Percentiles rank a stretch among this genome's conserved stretches.
These are phyloP conservation scores for Osmerus eperlanus DNA, from an alignment of 2,113 vertebrate species.

Conservation along the genomic window DNA sequence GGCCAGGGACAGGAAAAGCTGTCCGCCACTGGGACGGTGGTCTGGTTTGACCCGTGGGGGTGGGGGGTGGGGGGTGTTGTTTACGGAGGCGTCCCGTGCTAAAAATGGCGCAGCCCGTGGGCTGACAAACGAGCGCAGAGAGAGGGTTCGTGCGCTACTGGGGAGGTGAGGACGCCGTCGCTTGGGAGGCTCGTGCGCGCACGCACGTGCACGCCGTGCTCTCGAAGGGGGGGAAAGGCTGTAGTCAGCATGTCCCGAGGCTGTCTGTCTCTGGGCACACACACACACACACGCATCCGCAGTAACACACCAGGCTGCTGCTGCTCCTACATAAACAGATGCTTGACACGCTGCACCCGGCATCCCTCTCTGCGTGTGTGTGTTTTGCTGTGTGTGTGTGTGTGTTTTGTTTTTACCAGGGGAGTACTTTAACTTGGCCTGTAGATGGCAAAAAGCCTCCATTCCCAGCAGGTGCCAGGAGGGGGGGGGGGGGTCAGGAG, in stretches of 20 bases:
- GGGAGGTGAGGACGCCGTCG: background rate
- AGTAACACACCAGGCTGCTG: background rate
- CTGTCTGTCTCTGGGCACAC: background rate
- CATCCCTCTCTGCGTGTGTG: background rate
- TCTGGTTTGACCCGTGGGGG: constrained; percentile 30
- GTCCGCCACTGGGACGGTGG: background rate
- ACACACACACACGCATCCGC: background rate
- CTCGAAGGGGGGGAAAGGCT: background rate
- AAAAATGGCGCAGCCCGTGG: background rate
- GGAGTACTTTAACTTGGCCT: background rate
- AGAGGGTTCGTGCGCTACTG: background rate
- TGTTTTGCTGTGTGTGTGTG: background rate
- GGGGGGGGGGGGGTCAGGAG: constrained; percentile 29
- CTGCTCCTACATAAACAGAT: background rate
- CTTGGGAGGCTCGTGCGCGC: background rate
- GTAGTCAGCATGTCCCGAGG: constrained; percentile 18
- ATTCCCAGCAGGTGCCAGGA: constrained; percentile 10
- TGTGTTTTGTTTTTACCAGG: constrained; percentile 1
- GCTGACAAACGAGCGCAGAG: constrained; percentile 16
- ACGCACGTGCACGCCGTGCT: background rate
- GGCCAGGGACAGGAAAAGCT: background rate
- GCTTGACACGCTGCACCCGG: constrained; percentile 6
- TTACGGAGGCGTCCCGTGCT: no score
- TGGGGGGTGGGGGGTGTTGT: background rate
- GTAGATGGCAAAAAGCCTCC: no score